A percentile compares a stretch with the other conserved stretches of the same genome.
Evolutionary conservation across 2,888 invertebrate genomes (phyloP).

Genomic region (Bursaphelenchus okinawaensis): DNA sequence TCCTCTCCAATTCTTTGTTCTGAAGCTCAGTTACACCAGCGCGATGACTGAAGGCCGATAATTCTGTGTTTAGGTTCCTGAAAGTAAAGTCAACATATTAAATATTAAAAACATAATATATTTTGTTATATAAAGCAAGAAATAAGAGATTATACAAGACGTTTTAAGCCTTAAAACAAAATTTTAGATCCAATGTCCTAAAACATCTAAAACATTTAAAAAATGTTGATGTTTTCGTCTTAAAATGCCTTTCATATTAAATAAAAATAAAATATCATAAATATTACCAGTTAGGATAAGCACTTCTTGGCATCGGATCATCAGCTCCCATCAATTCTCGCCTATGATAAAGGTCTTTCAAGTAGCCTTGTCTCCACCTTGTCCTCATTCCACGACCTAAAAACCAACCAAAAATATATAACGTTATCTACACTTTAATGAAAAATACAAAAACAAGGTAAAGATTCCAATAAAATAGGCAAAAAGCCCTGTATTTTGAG

Average conservation of each 20-base stretch:
- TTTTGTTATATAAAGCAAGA: no score
- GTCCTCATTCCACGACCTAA: conserved; percentile 35
- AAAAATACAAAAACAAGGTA: no score
- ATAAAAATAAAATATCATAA: not conserved
- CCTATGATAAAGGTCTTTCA: conserved; percentile 54
- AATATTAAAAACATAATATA: not conserved
- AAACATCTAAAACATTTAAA: no score
- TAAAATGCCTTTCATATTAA: not conserved
- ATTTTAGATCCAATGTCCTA: no score
- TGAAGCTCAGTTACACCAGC: conserved; percentile 40
- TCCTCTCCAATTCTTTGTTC: conserved; percentile 28
- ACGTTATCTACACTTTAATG: no score
- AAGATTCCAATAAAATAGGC: no score
- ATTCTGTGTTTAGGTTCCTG: conserved; percentile 54
- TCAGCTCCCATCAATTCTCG: conserved; percentile 49
- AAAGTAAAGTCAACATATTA: conserved; percentile 13
- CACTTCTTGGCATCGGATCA: conserved; percentile 42
- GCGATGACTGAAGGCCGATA: conserved; percentile 51
- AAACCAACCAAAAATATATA: no score
- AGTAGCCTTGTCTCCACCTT: conserved; percentile 46
- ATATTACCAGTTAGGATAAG: conserved; percentile 51
- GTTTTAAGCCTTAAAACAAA: no score
- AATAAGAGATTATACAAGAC: no score
- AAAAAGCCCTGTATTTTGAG: no score
- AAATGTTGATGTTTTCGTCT: no score